Evolutionary conservation across 2,113 vertebrate species (phyloP).

Genomic region (Gnathochromis pfefferi): DNA sequence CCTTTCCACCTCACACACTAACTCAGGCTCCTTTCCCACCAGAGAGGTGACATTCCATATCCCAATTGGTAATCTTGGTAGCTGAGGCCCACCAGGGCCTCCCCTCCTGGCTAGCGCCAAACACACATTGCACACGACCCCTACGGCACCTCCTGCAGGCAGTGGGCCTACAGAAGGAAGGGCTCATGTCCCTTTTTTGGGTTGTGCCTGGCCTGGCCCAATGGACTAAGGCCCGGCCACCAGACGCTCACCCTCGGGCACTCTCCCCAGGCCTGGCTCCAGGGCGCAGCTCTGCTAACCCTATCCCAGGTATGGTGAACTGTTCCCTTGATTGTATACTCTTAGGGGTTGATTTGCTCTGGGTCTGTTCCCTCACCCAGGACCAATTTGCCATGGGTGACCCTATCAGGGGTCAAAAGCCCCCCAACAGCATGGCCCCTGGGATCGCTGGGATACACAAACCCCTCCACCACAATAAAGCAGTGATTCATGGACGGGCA

Average conservation of each 20-base stretch:
- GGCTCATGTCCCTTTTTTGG: not conserved
- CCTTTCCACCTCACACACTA: not conserved
- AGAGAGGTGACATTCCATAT: not conserved
- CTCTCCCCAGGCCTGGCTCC: not conserved
- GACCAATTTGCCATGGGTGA: not conserved
- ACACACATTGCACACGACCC: not conserved
- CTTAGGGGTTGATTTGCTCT: not conserved
- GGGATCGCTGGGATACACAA: not conserved
- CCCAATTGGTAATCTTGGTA: not conserved
- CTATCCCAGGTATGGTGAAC: not conserved
- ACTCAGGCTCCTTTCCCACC: not conserved
- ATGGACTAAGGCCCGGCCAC: not conserved
- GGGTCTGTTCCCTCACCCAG: not conserved
- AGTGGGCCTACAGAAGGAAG: not conserved
- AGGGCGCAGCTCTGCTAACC: not conserved
- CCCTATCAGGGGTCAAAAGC: not conserved
- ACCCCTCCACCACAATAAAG: not conserved
- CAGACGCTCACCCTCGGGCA: not conserved
- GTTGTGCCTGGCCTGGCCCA: not conserved
- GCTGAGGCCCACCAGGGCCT: not conserved
- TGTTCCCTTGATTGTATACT: not conserved
- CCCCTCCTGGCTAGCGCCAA: not conserved
- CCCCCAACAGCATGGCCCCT: not conserved
- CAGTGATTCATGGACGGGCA: not conserved
- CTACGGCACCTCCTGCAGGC: not conserved